Conservation (phyloP, 2,888 invertebrate genomes). For the Heliconius sara region DNA sequence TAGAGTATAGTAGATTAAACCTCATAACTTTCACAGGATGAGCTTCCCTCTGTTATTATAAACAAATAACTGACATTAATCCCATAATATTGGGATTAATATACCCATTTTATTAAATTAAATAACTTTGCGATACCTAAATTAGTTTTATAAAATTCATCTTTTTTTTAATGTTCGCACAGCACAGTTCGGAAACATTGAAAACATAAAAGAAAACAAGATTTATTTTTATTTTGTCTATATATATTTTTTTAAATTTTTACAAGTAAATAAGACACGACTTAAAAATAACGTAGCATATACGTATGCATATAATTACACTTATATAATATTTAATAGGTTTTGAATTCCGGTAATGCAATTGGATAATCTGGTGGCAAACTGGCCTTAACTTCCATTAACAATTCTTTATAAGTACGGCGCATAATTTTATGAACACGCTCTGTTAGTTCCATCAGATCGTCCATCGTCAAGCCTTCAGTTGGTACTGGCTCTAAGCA, state of each 20-base stretch:
- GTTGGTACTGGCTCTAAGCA: constrained; percentile 82
- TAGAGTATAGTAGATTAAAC: no score
- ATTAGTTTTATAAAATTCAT: neutral
- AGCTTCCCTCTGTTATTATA: neutral
- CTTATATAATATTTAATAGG: neutral
- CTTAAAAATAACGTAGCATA: no score
- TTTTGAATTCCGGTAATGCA: constrained; percentile 46
- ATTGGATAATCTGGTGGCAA: constrained; percentile 78
- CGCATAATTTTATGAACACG: constrained; percentile 79
- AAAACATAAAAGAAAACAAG: neutral
- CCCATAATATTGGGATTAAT: no score
- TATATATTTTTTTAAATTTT: no score
- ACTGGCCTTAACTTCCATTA: constrained; percentile 74
- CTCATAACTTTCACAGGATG: no score
- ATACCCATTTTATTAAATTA: no score
- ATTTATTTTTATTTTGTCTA: neutral
- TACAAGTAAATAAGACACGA: neutral
- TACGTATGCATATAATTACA: no score
- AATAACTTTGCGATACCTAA: neutral
- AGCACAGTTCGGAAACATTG: neutral
- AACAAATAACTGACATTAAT: neutral
- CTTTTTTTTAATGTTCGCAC: neutral
- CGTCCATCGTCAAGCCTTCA: constrained; percentile 74
- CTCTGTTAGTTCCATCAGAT: constrained; percentile 77
- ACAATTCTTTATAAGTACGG: constrained; percentile 75